Percentiles rank a stretch among this genome's conserved stretches.
phyloP scores from a whole-genome alignment of 2,797 vertebrate genomes.

The Acanthurus leucopareius region DNA sequence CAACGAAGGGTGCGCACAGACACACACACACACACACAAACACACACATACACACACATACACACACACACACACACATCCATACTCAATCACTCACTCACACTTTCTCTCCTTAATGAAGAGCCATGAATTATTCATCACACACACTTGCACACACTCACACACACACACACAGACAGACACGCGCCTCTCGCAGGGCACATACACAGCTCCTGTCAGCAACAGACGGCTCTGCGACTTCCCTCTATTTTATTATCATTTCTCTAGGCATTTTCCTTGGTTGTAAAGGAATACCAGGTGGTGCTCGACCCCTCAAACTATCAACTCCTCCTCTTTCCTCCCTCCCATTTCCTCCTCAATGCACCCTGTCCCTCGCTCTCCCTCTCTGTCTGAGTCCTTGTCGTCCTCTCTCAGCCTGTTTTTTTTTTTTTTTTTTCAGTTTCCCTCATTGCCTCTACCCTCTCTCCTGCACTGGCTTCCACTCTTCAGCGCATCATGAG shows the following conservation, averaged over 20 bases:
- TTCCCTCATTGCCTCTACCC: conserved; percentile 29
- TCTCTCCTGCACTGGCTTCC: conserved; percentile 37
- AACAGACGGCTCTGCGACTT: conserved; percentile 85
- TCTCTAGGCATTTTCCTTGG: conserved; percentile 82
- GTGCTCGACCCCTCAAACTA: conserved; percentile 77
- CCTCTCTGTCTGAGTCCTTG: conserved; percentile 57
- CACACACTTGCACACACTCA: conserved; percentile 67
- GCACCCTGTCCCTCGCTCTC: conserved; percentile 57
- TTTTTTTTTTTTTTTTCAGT: conserved; percentile 34
- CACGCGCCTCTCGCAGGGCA: conserved; percentile 73
- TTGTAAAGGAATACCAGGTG: conserved; percentile 84
- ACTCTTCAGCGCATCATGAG: conserved; percentile 43
- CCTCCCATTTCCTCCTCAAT: conserved; percentile 70
- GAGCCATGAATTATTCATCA: conserved; percentile 84
- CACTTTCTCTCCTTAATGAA: conserved; percentile 83
- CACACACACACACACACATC: conserved; percentile 45
- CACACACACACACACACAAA: conserved; percentile 20
- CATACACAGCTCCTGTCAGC: conserved; percentile 83
- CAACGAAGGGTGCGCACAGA: conserved; percentile 67
- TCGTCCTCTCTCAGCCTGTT: conserved; percentile 50
- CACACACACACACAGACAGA: conserved; percentile 57
- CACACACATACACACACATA: background rate
- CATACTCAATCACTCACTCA: conserved; percentile 72
- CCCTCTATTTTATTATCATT: conserved; percentile 86
- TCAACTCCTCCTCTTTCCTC: conserved; percentile 76